These are phyloP conservation scores for Ectropis crepuscularia DNA, from an alignment of 2,888 invertebrate species.

Conservation along the genomic window DNA sequence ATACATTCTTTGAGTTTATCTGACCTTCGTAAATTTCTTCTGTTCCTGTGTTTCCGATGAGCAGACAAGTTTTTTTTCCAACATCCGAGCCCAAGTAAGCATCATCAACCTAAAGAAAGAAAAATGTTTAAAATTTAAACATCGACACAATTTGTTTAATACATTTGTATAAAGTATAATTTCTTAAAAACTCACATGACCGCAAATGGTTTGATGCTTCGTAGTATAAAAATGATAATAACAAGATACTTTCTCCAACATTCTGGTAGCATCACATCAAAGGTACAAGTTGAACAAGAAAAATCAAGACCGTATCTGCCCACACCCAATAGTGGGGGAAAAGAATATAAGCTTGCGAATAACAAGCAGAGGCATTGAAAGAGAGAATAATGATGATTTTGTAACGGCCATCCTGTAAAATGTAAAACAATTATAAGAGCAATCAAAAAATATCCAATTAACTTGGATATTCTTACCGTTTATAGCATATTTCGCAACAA, in stretches of 20 bases:
- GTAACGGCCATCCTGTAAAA: constrained; percentile 64
- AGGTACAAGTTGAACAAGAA: constrained; percentile 69
- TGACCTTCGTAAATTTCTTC: constrained; percentile 34
- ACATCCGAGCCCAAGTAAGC: constrained; percentile 58
- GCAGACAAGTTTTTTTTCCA: constrained; percentile 52
- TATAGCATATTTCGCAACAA: constrained; percentile 67
- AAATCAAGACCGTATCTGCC: constrained; percentile 72
- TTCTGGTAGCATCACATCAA: constrained; percentile 66
- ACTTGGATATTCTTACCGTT: constrained; percentile 61
- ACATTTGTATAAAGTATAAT: not conserved
- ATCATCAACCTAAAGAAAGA: constrained; percentile 53
- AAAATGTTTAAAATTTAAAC: no score
- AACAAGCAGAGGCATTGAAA: constrained; percentile 63
- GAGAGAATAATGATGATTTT: constrained; percentile 62
- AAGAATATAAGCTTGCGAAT: constrained; percentile 65
- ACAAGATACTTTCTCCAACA: constrained; percentile 61
- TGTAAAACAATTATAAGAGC: not conserved
- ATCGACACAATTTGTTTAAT: no score
- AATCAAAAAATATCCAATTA: not conserved
- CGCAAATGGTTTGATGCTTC: constrained; percentile 67
- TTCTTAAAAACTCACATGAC: constrained; percentile 66
- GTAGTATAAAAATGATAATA: constrained; percentile 61
- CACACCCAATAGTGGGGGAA: constrained; percentile 67
- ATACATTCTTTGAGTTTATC: constrained; percentile 8
- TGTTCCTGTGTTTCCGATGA: constrained; percentile 42